phyloP scores from a whole-genome alignment of 2,888 invertebrate species.

The Anorthoa munda region DNA sequence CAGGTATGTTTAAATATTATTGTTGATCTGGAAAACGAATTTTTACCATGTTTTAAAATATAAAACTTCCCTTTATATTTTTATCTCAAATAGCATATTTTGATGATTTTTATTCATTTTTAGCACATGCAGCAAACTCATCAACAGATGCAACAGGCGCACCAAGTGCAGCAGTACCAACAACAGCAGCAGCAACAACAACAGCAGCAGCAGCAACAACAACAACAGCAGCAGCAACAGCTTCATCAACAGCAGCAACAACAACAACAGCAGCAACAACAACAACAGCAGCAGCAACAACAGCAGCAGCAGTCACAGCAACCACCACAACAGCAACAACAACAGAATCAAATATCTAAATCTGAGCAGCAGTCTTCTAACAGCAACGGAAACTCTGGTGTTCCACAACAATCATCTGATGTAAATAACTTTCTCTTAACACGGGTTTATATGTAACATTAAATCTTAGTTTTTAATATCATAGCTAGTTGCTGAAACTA shows the following conservation, averaged over 20 bases:
- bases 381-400: slow-evolving; percentile 84
- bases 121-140: slow-evolving; percentile 80
- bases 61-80: background rate
- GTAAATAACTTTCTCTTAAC: slow-evolving; percentile 72
- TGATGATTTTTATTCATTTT: background rate
- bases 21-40: background rate
- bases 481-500: slow-evolving; percentile 11
- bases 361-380: slow-evolving; percentile 88
- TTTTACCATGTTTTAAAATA: slow-evolving; percentile 3
- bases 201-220: slow-evolving; percentile 80
- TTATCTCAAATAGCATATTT: background rate
- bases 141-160: slow-evolving; percentile 81
- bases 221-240: slow-evolving; percentile 78
- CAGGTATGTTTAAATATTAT: slow-evolving; percentile 77
- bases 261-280: slow-evolving; percentile 79
- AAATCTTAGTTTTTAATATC: background rate
- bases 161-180: slow-evolving; percentile 85
- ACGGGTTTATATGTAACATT: slow-evolving; percentile 41
- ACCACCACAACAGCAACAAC: slow-evolving; percentile 84
- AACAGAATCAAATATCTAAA: slow-evolving; percentile 78
- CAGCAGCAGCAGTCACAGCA: slow-evolving; percentile 79
- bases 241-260: slow-evolving; percentile 80
- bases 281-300: slow-evolving; percentile 78
- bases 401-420: slow-evolving; percentile 85
- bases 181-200: slow-evolving; percentile 80